A percentile compares a stretch with the other conserved stretches of the same genome.
phyloP scores from a whole-genome alignment of 2,797 vertebrate genomes.

The Perodicticus potto region DNA sequence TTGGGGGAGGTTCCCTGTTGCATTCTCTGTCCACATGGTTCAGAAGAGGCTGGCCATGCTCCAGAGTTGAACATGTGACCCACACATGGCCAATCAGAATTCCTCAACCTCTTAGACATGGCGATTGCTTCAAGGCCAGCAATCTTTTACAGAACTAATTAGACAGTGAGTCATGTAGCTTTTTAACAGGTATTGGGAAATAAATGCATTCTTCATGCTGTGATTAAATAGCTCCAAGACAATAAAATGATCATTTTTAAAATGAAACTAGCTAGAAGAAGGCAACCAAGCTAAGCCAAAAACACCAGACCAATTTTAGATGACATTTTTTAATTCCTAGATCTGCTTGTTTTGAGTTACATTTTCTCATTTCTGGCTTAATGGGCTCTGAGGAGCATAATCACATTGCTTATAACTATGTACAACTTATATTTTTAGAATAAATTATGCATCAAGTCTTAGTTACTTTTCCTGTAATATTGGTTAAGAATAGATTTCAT shows the following conservation, averaged over 20 bases:
- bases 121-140: neutral
- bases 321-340: neutral
- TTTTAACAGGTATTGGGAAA: neutral
- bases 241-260: constrained; percentile 25
- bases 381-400: neutral
- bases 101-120: neutral
- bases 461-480: neutral
- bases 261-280: constrained; percentile 25
- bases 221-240: neutral
- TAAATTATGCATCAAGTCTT: neutral
- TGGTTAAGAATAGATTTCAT: constrained; percentile 19
- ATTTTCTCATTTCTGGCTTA: neutral
- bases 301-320: neutral
- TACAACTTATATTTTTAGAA: constrained; percentile 14
- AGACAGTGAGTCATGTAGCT: neutral
- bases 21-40: neutral
- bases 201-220: neutral
- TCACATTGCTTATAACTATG: neutral
- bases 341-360: neutral
- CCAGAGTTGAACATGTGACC: neutral
- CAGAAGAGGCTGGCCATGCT: neutral
- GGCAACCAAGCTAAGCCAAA: neutral
- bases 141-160: neutral
- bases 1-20: neutral
- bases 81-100: neutral